A percentile compares a stretch with the other conserved stretches of the same genome.
Conservation (phyloP, 2,888 invertebrate genomes). For the Mesorhabditis spiculigera region DNA sequence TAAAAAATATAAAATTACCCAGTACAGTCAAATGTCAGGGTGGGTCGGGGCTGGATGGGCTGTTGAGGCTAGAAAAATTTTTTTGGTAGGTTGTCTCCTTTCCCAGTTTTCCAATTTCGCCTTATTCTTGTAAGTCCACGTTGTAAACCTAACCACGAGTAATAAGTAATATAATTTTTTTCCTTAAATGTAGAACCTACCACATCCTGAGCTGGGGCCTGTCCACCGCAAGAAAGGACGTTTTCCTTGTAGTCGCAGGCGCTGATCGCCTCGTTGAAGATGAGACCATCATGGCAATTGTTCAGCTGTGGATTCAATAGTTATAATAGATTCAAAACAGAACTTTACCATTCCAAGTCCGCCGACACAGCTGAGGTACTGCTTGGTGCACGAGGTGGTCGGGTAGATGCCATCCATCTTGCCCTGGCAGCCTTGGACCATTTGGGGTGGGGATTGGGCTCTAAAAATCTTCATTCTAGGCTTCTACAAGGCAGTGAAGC, state of each 20-base stretch:
- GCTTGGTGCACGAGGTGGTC: not conserved
- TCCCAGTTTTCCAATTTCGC: too few relatives aligned
- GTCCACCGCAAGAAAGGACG: constrained; percentile 17
- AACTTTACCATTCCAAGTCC: constrained; percentile 15
- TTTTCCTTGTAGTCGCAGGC: constrained; percentile 23
- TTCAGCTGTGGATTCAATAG: not conserved
- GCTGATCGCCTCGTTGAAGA: constrained; percentile 17
- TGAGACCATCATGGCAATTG: constrained; percentile 15
- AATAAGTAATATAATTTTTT: not conserved
- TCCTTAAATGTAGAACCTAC: not conserved
- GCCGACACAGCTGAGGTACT: constrained; percentile 19
- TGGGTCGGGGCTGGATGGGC: not conserved
- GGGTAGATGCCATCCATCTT: not conserved
- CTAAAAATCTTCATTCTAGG: not conserved
- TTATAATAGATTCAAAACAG: too few relatives aligned
- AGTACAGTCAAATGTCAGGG: too few relatives aligned
- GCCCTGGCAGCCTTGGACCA: not conserved
- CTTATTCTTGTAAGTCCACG: too few relatives aligned
- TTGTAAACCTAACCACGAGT: not conserved
- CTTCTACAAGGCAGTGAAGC: not conserved
- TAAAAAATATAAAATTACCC: too few relatives aligned
- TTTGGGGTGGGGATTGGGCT: constrained; percentile 2
- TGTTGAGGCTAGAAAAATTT: not conserved
- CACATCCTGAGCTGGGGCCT: not conserved
- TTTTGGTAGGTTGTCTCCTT: too few relatives aligned